These are phyloP conservation scores for Lysandra coridon DNA, from an alignment of 2,888 invertebrate genomes.

Conservation along the genomic window DNA sequence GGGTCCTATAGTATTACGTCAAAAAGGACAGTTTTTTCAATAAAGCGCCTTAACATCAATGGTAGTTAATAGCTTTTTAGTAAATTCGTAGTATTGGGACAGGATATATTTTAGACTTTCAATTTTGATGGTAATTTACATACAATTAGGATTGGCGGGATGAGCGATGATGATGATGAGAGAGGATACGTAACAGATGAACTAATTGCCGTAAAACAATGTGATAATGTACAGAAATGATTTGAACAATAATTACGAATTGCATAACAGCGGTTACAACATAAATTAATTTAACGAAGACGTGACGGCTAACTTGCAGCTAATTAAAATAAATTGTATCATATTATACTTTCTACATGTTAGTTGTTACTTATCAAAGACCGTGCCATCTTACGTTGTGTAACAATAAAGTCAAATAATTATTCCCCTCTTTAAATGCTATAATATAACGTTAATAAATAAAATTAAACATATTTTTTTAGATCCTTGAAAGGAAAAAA, in stretches of 20 bases:
- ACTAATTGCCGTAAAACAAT: constrained; percentile 15
- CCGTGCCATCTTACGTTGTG: background rate
- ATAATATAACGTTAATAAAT: background rate
- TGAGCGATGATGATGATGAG: background rate
- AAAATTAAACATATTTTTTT: background rate
- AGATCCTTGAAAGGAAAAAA: background rate
- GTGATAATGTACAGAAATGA: constrained; percentile 21
- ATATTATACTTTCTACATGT: constrained; percentile 4
- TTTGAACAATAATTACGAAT: constrained; percentile 13
- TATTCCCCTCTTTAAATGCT: background rate
- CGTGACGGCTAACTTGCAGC: constrained; percentile 16
- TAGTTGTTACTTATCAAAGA: background rate
- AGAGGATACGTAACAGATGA: constrained; percentile 13
- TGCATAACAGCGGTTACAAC: constrained; percentile 4
- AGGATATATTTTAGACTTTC: too few species aligned
- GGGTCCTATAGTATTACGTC: too few species aligned
- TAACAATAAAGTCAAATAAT: background rate
- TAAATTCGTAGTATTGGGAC: too few species aligned
- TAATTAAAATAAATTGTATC: constrained; percentile 19
- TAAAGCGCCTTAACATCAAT: too few species aligned
- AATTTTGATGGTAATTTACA: background rate
- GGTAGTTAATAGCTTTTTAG: too few species aligned
- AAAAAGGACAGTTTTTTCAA: too few species aligned
- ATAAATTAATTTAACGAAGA: constrained; percentile 15
- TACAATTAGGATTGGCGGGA: background rate